A percentile compares a stretch with the other conserved stretches of the same genome.
Conservation (phyloP, 1,140 invertebrate species). For the Paramacrobiotus metropolitanus region DNA sequence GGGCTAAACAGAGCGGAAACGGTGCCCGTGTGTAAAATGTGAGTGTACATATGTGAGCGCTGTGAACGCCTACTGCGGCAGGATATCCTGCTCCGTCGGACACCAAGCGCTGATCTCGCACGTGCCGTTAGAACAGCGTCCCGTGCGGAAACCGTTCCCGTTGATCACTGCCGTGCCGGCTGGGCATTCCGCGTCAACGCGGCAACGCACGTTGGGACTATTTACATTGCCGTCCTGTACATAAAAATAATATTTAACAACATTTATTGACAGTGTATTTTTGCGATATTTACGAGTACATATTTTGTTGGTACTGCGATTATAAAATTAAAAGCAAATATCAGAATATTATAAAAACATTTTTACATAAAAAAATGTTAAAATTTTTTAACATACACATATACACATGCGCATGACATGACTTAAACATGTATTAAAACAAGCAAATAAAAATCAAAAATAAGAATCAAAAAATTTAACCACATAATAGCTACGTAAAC, state of each 20-base stretch:
- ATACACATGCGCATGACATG: too few species aligned
- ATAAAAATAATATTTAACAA: not conserved
- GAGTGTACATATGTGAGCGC: not conserved
- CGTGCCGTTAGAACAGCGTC: slow-evolving; percentile 7
- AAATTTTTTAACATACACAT: too few species aligned
- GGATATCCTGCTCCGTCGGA: slow-evolving; percentile 7
- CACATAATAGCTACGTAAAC: too few species aligned
- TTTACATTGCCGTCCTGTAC: slow-evolving; percentile 1
- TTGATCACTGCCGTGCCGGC: slow-evolving; percentile 2
- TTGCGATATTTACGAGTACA: too few species aligned
- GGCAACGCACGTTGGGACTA: not conserved
- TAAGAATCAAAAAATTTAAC: too few species aligned
- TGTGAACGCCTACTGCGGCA: not conserved
- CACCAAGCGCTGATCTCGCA: slow-evolving; percentile 31
- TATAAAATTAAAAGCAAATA: too few species aligned
- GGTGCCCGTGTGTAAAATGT: slow-evolving; percentile 7
- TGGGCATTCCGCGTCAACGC: slow-evolving; percentile 6
- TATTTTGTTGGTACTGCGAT: too few species aligned
- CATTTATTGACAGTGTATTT: not conserved
- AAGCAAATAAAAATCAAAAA: too few species aligned
- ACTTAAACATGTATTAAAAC: too few species aligned
- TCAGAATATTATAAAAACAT: too few species aligned
- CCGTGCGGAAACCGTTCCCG: slow-evolving; percentile 8
- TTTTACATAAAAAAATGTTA: too few species aligned
- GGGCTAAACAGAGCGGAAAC: slow-evolving; percentile 13